Evolutionary conservation across 2,797 vertebrate species (phyloP).

Genomic region (Pristis pectinata): DNA sequence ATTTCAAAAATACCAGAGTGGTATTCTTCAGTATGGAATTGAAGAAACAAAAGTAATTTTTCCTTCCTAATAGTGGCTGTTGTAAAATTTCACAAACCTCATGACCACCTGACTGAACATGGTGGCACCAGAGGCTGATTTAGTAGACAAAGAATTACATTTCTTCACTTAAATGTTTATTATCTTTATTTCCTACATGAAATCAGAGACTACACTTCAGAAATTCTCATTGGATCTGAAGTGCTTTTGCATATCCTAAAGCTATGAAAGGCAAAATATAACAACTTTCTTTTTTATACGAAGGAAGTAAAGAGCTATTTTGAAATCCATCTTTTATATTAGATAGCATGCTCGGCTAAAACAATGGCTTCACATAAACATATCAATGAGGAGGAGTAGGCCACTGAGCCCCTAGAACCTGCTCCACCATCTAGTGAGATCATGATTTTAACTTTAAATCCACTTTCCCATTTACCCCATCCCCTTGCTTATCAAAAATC

Average conservation of each 20-base stretch:
- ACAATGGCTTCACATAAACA: not conserved
- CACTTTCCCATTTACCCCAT: too few species aligned
- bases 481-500: too few species aligned
- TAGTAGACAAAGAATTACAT: not conserved
- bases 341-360: not conserved
- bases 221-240: too few species aligned
- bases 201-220: too few species aligned
- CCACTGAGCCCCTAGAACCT: too few species aligned
- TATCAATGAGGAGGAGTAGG: too few species aligned
- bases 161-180: not conserved
- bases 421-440: too few species aligned
- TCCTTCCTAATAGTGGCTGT: not conserved
- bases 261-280: not conserved
- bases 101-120: not conserved
- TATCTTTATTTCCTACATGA: not conserved
- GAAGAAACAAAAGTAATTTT: not conserved
- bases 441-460: too few species aligned
- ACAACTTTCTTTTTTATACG: not conserved
- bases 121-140: not conserved
- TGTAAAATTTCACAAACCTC: not conserved
- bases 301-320: not conserved
- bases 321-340: not conserved
- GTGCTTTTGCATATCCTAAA: too few species aligned
- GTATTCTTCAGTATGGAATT: not conserved
- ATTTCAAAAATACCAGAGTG: not conserved